Evolutionary conservation across 2,113 vertebrate genomes (phyloP), one percentile per base, ranked within the genome.

Genomic region (Dipodomys spectabilis): DNA sequence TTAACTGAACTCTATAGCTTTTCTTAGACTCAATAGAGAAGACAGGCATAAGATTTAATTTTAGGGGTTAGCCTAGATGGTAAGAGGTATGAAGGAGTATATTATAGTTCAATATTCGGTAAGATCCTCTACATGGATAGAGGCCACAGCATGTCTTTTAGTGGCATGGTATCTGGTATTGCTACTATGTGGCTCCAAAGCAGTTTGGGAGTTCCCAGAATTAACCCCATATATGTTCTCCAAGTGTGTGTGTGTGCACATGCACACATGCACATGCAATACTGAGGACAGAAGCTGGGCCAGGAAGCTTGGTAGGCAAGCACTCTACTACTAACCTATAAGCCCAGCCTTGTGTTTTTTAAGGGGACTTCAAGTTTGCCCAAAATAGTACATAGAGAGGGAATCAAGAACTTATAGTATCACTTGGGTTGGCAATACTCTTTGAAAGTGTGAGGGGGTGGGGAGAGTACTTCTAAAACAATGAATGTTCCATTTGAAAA

Each of bases 151-250:
- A 60, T 65, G 65, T 45, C 57, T 94, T 91, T 82, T 86, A 94
- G 81, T 73, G 74, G 85, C 75, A 79, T 28, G 22, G 62, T 85
- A 91, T 94, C 44, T 92, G 69, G 44, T 89, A n/a, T 65, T 84
- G 88, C 91, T 86, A 83, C 83, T 86, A 84, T 71, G 88, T 92
- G 84, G 77, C 72, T 95, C 79, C 78, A 78, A 88, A n/a, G 92
- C 72, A 74, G 49, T 53, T 49, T 91, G 81, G 68, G 93, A 94
- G 87, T 91, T 94, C 93, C 90, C 78, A 89, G 60, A 92, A 79
- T 90, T 95, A 94, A 94, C 30, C 49, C 79, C 71, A 49, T 20
- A 16, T 32, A 30, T 32, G 57, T 25, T 30, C 30, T 1, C 28
- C 49, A 10, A 11, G 49, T 44, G 15, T 18, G 53, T 7, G 49